Conservation (phyloP, 2,797 vertebrate genomes). For the Tympanoctomys barrerae region DNA sequence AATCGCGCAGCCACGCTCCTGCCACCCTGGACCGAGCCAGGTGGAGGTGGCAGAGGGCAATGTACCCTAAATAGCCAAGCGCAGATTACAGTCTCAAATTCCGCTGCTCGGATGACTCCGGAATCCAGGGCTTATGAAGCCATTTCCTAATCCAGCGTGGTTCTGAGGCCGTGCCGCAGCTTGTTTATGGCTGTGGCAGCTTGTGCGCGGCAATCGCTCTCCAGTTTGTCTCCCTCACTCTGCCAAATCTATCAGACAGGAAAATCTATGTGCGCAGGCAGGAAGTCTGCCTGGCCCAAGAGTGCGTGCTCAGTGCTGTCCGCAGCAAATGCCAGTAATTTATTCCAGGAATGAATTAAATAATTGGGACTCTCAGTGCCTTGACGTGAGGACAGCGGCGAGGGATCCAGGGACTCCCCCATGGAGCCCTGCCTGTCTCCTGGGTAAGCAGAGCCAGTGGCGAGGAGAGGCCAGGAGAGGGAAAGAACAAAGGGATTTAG, state of each 20-base stretch:
- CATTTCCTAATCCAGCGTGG: neutral
- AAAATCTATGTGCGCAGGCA: neutral
- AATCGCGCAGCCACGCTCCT: neutral
- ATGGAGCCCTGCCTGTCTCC: neutral
- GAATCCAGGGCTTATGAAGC: neutral
- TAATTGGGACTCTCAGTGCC: neutral
- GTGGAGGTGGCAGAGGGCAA: neutral
- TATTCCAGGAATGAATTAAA: neutral
- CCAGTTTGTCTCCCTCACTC: neutral
- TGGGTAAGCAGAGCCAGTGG: neutral
- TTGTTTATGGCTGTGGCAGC: neutral
- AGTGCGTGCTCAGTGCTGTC: neutral
- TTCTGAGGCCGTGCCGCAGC: neutral
- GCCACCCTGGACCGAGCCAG: neutral
- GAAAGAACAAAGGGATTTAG: constrained; percentile 45
- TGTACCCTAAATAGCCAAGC: neutral
- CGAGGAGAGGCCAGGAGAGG: neutral
- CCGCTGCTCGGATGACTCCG: neutral
- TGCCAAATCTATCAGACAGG: neutral
- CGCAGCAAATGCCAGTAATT: neutral
- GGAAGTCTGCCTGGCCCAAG: too few species aligned
- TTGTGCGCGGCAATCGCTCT: neutral
- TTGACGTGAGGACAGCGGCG: neutral
- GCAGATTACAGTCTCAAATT: neutral
- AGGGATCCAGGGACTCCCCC: neutral